Evolutionary conservation across 2,113 vertebrate species (phyloP), one percentile per base, ranked within the genome.

Genomic region (Dicerorhinus sumatrensis): DNA sequence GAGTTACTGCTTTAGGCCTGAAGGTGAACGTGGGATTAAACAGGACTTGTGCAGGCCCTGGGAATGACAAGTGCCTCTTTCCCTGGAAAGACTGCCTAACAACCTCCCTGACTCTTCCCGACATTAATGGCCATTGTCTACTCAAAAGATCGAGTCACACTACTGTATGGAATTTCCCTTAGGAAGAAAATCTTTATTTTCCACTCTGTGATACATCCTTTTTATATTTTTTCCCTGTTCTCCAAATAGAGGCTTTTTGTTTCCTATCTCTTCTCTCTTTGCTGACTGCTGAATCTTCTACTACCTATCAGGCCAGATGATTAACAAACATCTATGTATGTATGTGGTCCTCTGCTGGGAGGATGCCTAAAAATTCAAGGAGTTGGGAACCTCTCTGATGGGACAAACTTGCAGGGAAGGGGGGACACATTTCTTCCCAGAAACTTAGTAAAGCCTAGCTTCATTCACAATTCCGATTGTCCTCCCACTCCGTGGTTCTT

Each of bases 141-240:
- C 25, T 94, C n/a, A 39, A 70, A 90, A 92, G 25, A 69, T 60
- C 54, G 77, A 87, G 56, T 67, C 77, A 29, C 2, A 46, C 3
- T 86, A 76, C 54, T 46, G 58, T 42, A 56, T 9, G 39, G 73
- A 82, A 92, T 89, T 97, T 62, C 48, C 82, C 46, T 89, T 76
- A 65, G 36, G 76, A 83, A 81, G n/a, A 87, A 88, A 90, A 85
- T 29, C 54, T 85, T 77, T 48, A 84, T 89, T 96, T 89, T 90
- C 69, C 14, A 29, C 39, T 94, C 60, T 56, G 33, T 73, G 51
- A 48, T 63, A 36, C 36, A 77, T 65, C 13, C 84, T 77, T 93
- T 85, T 42, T 17, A 33, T 69, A 33, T 67, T 75, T 21, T 76
- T 63, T 21, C 21, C 69, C 42, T 1, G 7, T 48, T 65, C 39